Evolutionary conservation across 2,797 vertebrate genomes (phyloP), one percentile per base, ranked within the genome.

Genomic region (Danio choprae): DNA sequence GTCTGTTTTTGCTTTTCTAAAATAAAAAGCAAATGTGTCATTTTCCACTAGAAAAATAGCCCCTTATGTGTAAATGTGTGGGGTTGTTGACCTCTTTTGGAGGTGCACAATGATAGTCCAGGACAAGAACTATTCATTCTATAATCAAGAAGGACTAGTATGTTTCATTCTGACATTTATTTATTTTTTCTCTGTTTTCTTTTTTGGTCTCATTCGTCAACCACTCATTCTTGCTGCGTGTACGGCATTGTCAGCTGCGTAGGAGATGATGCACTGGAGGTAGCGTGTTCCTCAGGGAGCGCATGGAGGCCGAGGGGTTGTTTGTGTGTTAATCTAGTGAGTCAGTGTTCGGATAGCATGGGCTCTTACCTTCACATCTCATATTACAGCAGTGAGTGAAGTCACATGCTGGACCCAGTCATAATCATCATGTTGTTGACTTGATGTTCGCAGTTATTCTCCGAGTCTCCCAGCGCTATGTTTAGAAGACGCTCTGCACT

Each of bases 371-470:
- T 44, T 62, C 56, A 51, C 67, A 44, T 79, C 58, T 62, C 36
- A 12, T 22, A 70, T 22, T 60, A 71, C 46, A 41, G 44, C 76
- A 11, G 55, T 69, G 16, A 48, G 55, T 71, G 15, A 71, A 62
- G 58, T 63, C 77, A 63, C 77, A 63, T 71, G 77, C 58, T 53
- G 29, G 62, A 71, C 38, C 18, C 56, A 29, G 12, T 51, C 46
- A 43, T 51, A 71, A 79, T 79, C 67, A 62, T 29, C 38, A 22
- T 51, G 56, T 29, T 71, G 58, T 60, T 79, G 56, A 79, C 77
- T 63, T 63, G 20, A 55, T 72, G 58, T 79, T 71, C 11, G 3
- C 56, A 51, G 36, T 62, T 71, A 48, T 58, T 65, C 71, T 73
- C 6, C 0, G 38, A 74, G 22, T 62, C 58, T 74, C 29, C 16